Base-by-base conservation (phyloP, 2,797 vertebrate genomes). In the Bovichtus variegatus region DNA sequence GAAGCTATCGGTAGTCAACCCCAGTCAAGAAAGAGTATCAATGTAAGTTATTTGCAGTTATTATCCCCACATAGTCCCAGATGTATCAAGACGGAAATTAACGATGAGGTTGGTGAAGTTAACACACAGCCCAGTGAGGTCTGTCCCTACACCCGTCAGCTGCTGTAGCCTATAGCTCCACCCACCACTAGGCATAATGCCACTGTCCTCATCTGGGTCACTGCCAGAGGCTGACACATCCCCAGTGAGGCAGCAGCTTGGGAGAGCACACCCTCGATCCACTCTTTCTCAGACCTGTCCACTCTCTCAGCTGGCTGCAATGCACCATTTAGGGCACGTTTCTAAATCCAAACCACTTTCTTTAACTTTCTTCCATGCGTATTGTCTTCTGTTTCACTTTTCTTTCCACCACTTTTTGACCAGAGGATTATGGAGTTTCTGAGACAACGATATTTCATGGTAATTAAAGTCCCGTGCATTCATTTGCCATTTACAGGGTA, bases 361-460 rank as follows among this genome's bases (percentile, higher is more conserved):
- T 69, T 77, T 40, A 63, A 72, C 63, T 74, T 76, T 68, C 73
- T 49, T 68, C 44, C 46, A 46, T 7, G 31, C 74, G 34, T 59
- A 36, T 72, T 44, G 60, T 81, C 59, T 64, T 65, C 71, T 40
- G 4, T 82, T 74, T 64, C 27, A 40, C 57, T 77, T 55, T 60
- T 65, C 31, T 70, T 36, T 41, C 15, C 27, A 3, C 23, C 65
- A 71, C 29, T 63, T 70, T n/a, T 71, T 49, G 57, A 85, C 43
- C 29, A 74, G 50, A 65, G 61, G 78, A 82, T 85, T 76, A 74
- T 55, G 34, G 36, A 71, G 50, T 82, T 84, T 85, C 65, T 47
- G 61, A 60, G 59, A 62, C 53, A 63, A 58, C 88, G 78, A 55
- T 77, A 77, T 86, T 85, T 76, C 57, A 77, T 89, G 84, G 69